Conservation (phyloP, 1,140 invertebrate genomes). For the Neoseiulus cucumeris region DNA sequence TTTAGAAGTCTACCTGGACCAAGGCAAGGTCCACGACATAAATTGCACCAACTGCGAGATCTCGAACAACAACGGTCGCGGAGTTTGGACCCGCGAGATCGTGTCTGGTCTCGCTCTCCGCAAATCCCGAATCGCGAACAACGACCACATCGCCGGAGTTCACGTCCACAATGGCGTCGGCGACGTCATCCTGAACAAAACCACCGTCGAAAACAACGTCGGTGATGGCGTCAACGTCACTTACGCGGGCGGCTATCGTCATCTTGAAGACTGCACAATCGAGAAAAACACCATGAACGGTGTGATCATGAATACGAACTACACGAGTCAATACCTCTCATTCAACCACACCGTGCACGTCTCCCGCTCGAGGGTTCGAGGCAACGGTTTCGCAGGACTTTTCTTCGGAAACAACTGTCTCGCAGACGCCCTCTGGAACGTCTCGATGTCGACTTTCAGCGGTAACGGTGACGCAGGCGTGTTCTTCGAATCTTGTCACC, state of each 20-base stretch:
- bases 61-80: slow-evolving; percentile 73
- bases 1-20: slow-evolving; percentile 6
- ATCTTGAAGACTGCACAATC: slow-evolving; percentile 59
- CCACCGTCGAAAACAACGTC: slow-evolving; percentile 66
- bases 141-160: slow-evolving; percentile 65
- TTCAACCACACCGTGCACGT: slow-evolving; percentile 33
- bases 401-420: slow-evolving; percentile 41
- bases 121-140: slow-evolving; percentile 57
- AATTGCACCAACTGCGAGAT: slow-evolving; percentile 64
- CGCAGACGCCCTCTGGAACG: slow-evolving; percentile 41
- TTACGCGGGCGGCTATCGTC: slow-evolving; percentile 65
- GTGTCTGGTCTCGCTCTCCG: slow-evolving; percentile 57
- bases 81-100: slow-evolving; percentile 62
- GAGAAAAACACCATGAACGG: slow-evolving; percentile 51
- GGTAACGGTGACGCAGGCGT: slow-evolving; percentile 49
- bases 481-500: slow-evolving; percentile 56
- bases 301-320: slow-evolving; percentile 67
- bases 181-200: slow-evolving; percentile 77
- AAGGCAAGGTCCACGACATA: slow-evolving; percentile 61
- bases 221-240: slow-evolving; percentile 53
- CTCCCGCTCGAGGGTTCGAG: slow-evolving; percentile 61
- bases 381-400: slow-evolving; percentile 63
- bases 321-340: slow-evolving; percentile 54
- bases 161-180: slow-evolving; percentile 63
- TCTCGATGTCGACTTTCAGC: slow-evolving; percentile 65